A percentile compares a stretch with the other conserved stretches of the same genome.
phyloP scores from a whole-genome alignment of 2,888 invertebrate species.

The Luperina testacea region DNA sequence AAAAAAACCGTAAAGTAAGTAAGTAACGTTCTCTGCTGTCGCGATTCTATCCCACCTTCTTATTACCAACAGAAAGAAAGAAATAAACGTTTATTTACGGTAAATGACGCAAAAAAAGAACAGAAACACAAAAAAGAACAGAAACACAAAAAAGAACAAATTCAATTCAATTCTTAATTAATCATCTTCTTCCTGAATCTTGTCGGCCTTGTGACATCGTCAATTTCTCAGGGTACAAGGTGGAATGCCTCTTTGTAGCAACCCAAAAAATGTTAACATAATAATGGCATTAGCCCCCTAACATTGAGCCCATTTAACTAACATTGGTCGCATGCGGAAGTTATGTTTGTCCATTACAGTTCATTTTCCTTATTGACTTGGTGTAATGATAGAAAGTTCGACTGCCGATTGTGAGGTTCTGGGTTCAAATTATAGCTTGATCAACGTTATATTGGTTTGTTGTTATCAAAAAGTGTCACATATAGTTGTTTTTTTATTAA shows the following conservation, averaged over 20 bases:
- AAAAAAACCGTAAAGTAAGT: too few species aligned
- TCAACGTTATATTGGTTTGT: neutral
- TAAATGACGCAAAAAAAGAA: too few species aligned
- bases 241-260: neutral
- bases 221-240: neutral
- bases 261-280: conserved; percentile 27
- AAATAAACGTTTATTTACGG: too few species aligned
- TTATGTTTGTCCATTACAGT: conserved; percentile 21
- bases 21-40: too few species aligned
- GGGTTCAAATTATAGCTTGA: neutral
- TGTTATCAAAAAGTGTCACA: neutral
- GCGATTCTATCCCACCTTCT: neutral
- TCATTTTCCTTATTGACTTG: conserved; percentile 27
- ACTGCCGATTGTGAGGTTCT: neutral
- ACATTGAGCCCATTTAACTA: conserved; percentile 16
- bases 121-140: neutral
- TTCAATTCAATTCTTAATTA: neutral
- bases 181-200: neutral
- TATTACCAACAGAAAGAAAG: neutral
- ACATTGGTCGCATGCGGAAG: conserved; percentile 8
- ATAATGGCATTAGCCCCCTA: conserved; percentile 27
- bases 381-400: neutral
- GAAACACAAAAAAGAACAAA: too few species aligned
- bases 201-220: neutral
- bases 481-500: too few species aligned